A percentile compares a stretch with the other conserved stretches of the same genome.
Conservation (phyloP, 2,113 vertebrate genomes). For the Leucoraja erinaceus region DNA sequence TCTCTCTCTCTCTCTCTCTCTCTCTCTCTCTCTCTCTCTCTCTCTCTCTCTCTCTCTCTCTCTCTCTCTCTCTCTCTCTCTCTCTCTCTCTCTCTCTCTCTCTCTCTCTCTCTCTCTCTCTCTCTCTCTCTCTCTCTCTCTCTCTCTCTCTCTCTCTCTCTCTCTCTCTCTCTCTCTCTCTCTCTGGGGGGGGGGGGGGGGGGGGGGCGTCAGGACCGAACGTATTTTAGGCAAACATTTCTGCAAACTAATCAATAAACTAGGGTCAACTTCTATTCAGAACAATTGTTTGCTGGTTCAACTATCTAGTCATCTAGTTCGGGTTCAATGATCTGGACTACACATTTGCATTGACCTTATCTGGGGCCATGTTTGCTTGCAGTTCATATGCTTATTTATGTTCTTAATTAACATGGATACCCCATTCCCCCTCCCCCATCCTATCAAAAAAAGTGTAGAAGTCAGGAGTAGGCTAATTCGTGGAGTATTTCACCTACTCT, state of each 20-base stretch:
- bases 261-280: slow-evolving; percentile 98
- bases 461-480: neutral
- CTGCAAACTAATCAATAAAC: slow-evolving; percentile 81
- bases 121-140: neutral
- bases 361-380: neutral
- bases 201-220: slow-evolving; percentile 85
- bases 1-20: neutral
- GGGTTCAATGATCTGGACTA: slow-evolving; percentile 24
- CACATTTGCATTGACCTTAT: slow-evolving; percentile 23
- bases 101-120: neutral
- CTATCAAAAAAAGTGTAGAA: neutral
- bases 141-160: neutral
- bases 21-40: neutral
- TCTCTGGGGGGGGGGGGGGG: too few relatives aligned
- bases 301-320: slow-evolving; percentile 62
- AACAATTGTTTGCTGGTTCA: slow-evolving; percentile 91
- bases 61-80: neutral
- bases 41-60: slow-evolving; percentile 27
- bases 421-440: neutral
- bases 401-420: neutral
- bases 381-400: neutral
- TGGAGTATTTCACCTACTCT: neutral
- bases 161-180: too few relatives aligned
- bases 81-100: neutral
- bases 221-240: slow-evolving; percentile 99